Evolutionary conservation across 2,797 vertebrate species (phyloP), one percentile per base, ranked within the genome.

Genomic region (Tragelaphus oryx): DNA sequence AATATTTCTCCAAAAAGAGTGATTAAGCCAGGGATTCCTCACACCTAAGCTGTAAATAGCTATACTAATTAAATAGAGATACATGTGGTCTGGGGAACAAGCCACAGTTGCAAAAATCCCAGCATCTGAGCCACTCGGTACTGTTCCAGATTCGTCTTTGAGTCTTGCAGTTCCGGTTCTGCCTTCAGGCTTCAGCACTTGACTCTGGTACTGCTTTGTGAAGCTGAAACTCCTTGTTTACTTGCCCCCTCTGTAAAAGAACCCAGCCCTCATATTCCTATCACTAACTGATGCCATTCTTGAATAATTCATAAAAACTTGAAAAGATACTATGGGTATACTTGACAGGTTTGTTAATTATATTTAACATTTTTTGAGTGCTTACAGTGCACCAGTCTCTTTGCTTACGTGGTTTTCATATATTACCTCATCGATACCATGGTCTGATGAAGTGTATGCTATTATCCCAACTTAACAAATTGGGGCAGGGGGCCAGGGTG

Each of bases 391-490:
- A 30, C 48, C 82, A 16, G 4, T 92, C 24, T 81, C 52, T 88
- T 87, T 65, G 33, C 57, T 68, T 81, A 28, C 9, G 1, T 91
- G 20, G 91, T 96, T 96, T 96, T 84, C 33, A 59, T 88, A 24
- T 59, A 33, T 78, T 75, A 52, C 17, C 20, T 76, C 46, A 44
- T 68, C 44, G 59, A 59, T 86, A 83, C 24, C 80, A 41, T 30
- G 55, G 4, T 88, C 37, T 26, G 46, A 28, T 46, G 44, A 87
- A 82, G 17, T 95, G 71, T 57, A 55, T 93, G 26, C 26, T 24
- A 33, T 91, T 84, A 71, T 76, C 44, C n/a, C 33, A 94, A n/a
- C 71, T 91, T 87, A 80, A 89, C 81, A 93, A 52, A 24, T n/a
- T 33, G 20, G n/a, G 76, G 30, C 76, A 52, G 11, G 52, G 3